Evolutionary conservation across 2,888 invertebrate genomes (phyloP).

Genomic region (Nebria salina): DNA sequence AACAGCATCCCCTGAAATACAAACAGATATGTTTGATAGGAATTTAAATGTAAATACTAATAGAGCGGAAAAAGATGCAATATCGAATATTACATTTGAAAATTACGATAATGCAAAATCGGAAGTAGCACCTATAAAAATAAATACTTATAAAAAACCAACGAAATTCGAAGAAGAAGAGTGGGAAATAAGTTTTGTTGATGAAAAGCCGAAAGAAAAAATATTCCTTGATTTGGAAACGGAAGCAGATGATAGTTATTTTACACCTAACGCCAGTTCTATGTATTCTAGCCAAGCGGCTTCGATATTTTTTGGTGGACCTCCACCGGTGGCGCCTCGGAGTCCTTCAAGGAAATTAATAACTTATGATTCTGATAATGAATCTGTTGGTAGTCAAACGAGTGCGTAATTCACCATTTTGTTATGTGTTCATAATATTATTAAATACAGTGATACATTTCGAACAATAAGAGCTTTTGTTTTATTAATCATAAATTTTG

Average conservation of each 20-base stretch:
- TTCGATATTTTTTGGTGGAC: slow-evolving; percentile 58
- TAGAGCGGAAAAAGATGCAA: background rate
- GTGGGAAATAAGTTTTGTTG: slow-evolving; percentile 19
- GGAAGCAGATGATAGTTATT: slow-evolving; percentile 5
- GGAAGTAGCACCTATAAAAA: slow-evolving; percentile 10
- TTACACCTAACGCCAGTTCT: background rate
- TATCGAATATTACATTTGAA: no score
- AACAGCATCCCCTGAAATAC: no score
- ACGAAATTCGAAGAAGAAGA: slow-evolving; percentile 22
- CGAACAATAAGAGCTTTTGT: no score
- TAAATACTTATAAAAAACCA: slow-evolving; percentile 12
- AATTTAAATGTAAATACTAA: no score
- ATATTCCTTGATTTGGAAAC: slow-evolving; percentile 7
- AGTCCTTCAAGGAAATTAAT: slow-evolving; percentile 19
- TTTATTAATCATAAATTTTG: no score
- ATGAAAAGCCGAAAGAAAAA: slow-evolving; percentile 26
- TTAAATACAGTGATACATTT: no score
- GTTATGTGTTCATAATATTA: no score
- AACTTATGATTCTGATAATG: slow-evolving; percentile 51
- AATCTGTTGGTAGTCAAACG: slow-evolving; percentile 52
- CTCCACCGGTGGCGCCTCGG: slow-evolving; percentile 44
- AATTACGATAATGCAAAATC: background rate
- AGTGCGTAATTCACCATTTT: slow-evolving; percentile 51
- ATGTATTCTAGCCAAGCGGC: slow-evolving; percentile 57
- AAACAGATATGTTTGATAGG: no score